phyloP scores from a whole-genome alignment of 2,797 vertebrate species.

The Channallabes apus region DNA sequence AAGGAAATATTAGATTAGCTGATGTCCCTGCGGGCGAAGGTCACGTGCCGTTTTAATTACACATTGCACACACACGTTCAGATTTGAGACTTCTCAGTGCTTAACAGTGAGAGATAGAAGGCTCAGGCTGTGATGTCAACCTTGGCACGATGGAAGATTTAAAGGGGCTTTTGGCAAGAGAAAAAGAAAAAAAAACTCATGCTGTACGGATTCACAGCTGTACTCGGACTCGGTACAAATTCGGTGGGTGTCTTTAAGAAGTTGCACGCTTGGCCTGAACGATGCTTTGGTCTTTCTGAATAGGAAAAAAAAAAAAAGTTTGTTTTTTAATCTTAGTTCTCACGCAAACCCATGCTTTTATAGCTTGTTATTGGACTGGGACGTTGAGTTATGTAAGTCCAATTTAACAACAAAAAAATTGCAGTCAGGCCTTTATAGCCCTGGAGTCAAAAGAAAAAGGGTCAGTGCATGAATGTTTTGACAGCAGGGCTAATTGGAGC shows the following conservation, averaged over 20 bases:
- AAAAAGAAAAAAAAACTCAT: background rate
- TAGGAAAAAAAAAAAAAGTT: background rate
- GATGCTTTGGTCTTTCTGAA: conserved; percentile 12
- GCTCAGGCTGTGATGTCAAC: conserved; percentile 1
- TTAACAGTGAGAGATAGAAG: background rate
- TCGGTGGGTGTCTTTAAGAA: conserved; percentile 11
- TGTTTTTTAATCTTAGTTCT: conserved; percentile 10
- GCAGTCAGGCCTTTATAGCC: conserved; percentile 42
- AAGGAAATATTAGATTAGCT: background rate
- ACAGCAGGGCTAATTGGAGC: conserved; percentile 70
- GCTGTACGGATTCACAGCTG: conserved; percentile 10
- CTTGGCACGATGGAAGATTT: background rate
- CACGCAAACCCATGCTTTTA: conserved; percentile 28
- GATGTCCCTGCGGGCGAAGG: background rate
- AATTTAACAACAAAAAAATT: conserved; percentile 41
- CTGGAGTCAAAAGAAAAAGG: conserved; percentile 66
- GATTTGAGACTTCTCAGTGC: background rate
- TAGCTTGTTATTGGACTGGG: conserved; percentile 33
- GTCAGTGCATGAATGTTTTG: conserved; percentile 71
- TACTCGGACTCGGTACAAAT: background rate
- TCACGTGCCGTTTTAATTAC: background rate
- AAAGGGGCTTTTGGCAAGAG: conserved; percentile 17
- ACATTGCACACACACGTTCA: no score
- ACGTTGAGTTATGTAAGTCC: conserved; percentile 43
- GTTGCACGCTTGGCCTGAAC: background rate